Evolutionary conservation across 2,113 vertebrate genomes (phyloP).

Genomic region (Gopherus evgoodei): DNA sequence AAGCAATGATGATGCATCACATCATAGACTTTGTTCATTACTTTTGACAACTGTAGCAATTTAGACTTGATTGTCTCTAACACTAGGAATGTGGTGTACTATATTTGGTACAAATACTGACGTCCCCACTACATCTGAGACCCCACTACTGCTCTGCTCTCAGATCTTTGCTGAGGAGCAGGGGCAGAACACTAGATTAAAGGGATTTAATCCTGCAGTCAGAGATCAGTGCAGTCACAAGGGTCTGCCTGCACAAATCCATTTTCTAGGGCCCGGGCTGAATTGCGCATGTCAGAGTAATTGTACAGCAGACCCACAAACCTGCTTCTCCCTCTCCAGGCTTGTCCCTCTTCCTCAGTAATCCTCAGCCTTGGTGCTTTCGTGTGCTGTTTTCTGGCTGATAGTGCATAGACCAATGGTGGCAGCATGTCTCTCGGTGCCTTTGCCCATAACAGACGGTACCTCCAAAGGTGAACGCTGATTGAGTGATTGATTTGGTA

Average conservation of each 20-base stretch:
- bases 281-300: neutral
- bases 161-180: neutral
- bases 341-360: fast-evolving
- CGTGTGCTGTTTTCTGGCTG: neutral
- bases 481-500: neutral
- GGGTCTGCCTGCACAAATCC: neutral
- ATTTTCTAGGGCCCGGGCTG: neutral
- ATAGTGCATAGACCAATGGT: no score
- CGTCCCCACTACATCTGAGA: neutral
- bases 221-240: neutral
- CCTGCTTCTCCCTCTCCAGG: neutral
- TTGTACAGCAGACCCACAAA: neutral
- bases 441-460: fast-evolving
- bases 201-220: neutral
- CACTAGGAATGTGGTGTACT: neutral
- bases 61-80: neutral
- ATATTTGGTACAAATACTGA: no score
- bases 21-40: neutral
- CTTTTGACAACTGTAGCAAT: neutral
- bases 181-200: neutral
- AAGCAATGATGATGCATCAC: neutral
- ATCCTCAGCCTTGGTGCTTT: neutral
- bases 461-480: neutral
- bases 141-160: neutral
- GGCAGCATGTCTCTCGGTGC: fast-evolving